Evolutionary conservation across 1,140 invertebrate species (phyloP), one percentile per base, ranked within the genome.

Genomic region (Drosophila subobscura): DNA sequence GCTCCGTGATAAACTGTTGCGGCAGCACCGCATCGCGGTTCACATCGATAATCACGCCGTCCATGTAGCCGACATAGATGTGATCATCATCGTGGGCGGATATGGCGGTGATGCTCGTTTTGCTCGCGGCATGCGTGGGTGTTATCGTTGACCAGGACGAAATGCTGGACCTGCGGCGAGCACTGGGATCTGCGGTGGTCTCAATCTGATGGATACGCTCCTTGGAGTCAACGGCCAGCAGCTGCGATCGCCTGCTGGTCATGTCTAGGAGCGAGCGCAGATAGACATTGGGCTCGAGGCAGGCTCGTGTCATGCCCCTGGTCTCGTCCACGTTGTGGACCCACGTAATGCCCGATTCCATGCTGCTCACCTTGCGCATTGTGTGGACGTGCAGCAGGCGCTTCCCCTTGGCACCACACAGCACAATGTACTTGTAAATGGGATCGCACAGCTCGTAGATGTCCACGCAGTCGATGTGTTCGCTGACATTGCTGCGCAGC

Each of bases 401-500:
- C 40, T 71, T 81, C 1, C 76, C 63, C 14, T 66, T 54, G 10
- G 71, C 71, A 2, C 89, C 90, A 16, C 89, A 91, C 0, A 90
- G 45, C 4, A 91, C 67, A 16, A 91, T 77, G 25, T 91, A 91
- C 57, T 91, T 89, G 27, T 65, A 76, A 3, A 59, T 54, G 2
- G 73, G 47, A 46, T 74, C 58, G 10, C 33, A 58, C 3, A 91
- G 20, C 45, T 74, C 49, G 41, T 80, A 89, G 5, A 91, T 60
- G 59, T 91, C 91, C 40, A 91, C 59, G 33, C 89, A 90, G 4
- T 65, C 59, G 33, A 91, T 90, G 2, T 72, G 57, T 20, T 91
- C 90, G 50, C 90, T 91, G 8, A 91, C 70, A 67, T 81, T 91
- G 51, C 84, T 89, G 2, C 75, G 72, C 20, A 90, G 55, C 2